A percentile compares a stretch with the other conserved stretches of the same genome.
phyloP scores from a whole-genome alignment of 2,113 vertebrate genomes.

The Shinisaurus crocodilurus region DNA sequence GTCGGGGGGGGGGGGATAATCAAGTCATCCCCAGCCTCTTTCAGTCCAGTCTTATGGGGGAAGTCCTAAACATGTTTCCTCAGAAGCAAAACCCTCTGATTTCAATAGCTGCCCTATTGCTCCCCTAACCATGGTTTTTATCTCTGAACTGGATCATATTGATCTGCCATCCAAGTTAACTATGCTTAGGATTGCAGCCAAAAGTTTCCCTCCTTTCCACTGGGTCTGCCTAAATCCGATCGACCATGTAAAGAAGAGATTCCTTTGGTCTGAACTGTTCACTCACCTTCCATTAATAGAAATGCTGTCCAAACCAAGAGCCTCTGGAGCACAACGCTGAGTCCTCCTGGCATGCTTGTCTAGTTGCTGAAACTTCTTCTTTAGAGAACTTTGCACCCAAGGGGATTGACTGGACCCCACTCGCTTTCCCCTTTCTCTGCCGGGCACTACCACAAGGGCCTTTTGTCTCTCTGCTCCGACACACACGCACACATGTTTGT shows the following conservation, averaged over 20 bases:
- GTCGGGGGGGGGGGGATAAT: too few species aligned
- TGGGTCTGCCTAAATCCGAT: not conserved
- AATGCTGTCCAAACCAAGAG: not conserved
- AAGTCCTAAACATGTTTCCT: not conserved
- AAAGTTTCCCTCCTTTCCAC: not conserved
- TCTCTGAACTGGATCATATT: not conserved
- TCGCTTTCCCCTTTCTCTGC: not conserved
- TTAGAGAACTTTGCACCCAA: too few species aligned
- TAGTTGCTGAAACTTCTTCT: not conserved
- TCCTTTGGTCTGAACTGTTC: not conserved
- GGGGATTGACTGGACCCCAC: fast-evolving
- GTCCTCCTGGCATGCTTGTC: not conserved
- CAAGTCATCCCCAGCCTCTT: not conserved
- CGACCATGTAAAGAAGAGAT: too few species aligned
- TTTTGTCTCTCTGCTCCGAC: not conserved
- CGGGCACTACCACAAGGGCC: not conserved
- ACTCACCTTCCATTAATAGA: conserved; percentile 34
- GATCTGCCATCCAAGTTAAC: not conserved
- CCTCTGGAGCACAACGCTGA: not conserved
- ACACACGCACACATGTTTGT: not conserved
- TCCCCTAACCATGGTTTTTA: not conserved
- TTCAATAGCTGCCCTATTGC: not conserved
- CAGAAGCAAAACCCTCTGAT: not conserved
- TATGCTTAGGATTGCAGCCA: too few species aligned
- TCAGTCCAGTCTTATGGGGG: not conserved